Percentiles rank a stretch among this genome's conserved stretches.
These are phyloP conservation scores for Odontocolon sp. DNA, from an alignment of 2,888 invertebrate genomes.

Conservation along the genomic window DNA sequence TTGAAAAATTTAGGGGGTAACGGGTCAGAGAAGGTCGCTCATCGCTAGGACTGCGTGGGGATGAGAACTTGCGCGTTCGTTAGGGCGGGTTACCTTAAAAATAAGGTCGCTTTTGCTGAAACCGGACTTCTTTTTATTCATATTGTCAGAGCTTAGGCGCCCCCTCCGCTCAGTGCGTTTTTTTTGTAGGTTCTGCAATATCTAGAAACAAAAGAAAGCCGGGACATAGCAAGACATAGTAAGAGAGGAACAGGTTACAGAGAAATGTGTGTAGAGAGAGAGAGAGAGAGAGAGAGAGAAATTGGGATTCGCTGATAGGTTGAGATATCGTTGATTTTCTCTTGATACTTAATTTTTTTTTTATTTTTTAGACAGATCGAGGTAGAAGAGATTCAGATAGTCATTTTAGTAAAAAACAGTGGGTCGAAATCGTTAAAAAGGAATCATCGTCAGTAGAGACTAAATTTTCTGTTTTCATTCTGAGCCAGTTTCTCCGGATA, in stretches of 20 bases:
- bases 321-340: slow-evolving; percentile 18
- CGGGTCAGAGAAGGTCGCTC: slow-evolving; percentile 49
- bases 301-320: slow-evolving; percentile 39
- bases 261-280: slow-evolving; percentile 73
- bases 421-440: slow-evolving; percentile 27
- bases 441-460: slow-evolving; percentile 15
- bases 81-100: slow-evolving; percentile 96
- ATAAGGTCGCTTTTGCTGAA: slow-evolving; percentile 98
- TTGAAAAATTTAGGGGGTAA: slow-evolving; percentile 60
- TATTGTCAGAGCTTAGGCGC: slow-evolving; percentile 96
- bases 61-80: slow-evolving; percentile 77
- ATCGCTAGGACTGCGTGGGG: slow-evolving; percentile 70
- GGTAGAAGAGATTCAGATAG: slow-evolving; percentile 24
- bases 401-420: slow-evolving; percentile 33
- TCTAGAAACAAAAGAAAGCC: slow-evolving; percentile 95
- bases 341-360: slow-evolving; percentile 23
- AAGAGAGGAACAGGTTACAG: slow-evolving; percentile 80
- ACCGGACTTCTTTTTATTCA: slow-evolving; percentile 93
- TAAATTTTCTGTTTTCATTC: slow-evolving; percentile 14
- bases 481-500: not conserved
- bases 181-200: slow-evolving; percentile 99
- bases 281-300: slow-evolving; percentile 70
- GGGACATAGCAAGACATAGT: slow-evolving; percentile 89
- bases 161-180: slow-evolving; percentile 98
- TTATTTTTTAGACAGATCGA: slow-evolving; percentile 12